Base-by-base conservation (phyloP, 92 coral and sea anemone species). In the Actinostola sp. region DNA sequence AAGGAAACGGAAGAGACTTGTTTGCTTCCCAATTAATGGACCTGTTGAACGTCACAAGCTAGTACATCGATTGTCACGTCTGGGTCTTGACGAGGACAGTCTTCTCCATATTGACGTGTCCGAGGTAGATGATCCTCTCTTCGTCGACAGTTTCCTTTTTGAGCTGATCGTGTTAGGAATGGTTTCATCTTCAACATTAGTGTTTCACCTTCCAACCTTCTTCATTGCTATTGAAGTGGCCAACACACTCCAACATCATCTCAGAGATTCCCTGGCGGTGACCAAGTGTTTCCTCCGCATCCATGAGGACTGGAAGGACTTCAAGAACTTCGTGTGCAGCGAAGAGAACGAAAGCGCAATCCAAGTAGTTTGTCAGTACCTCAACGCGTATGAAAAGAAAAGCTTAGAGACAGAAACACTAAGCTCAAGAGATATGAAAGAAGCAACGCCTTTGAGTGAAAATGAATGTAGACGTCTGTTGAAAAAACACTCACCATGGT, bases 321-420 rank as follows among this genome's bases (percentile, higher is more conserved):
- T 78, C 84, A 27, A 43, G 16, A 52, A 83, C 25, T 73, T 84
- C 25, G 62, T 82, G 6, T 83, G 82, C 72, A 90, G 96, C 73
- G 63, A 69, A 44, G 91, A 90, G 62, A 63, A 23, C 42, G 75
- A 80, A 52, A 90, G 92, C 57, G 71, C 70, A 36, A 42, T 86
- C 20, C 96, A 90, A 60, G 77, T 90, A 16, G 96, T 90, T 49
- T 90, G 96, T 78, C 88, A 86, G 39, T 90, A 90, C 73, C 82
- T 90, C 46, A 38, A 82, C 34, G 86, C 83, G 11, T 71, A 82
- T n/a, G 92, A 86, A 11, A 58, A 28, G 30, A 63, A 74, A 30
- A 75, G 31, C 20, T 77, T 90, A 0, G 89, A 90, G 68, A 73
- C 71, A 28, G 49, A 65, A 1, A 73, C 80, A 43, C 48, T 90